These are phyloP conservation scores for Melanchra persicariae DNA, from an alignment of 2,888 invertebrate species.

Conservation along the genomic window DNA sequence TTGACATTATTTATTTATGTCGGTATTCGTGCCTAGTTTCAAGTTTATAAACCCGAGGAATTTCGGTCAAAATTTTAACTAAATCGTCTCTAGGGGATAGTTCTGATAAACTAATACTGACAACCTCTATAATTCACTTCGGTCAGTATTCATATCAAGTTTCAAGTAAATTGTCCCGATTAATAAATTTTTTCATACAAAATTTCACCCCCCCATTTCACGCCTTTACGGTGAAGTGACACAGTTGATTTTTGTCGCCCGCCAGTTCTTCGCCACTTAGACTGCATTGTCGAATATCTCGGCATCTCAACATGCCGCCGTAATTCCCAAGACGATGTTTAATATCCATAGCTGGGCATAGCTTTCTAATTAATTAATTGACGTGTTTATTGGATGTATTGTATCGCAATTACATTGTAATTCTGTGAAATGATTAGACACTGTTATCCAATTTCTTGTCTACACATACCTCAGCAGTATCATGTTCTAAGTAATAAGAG, in stretches of 20 bases:
- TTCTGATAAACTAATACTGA: no score
- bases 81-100: no score
- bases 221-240: no score
- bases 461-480: neutral
- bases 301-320: neutral
- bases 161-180: no score
- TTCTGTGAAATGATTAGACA: neutral
- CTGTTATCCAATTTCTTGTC: neutral
- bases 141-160: no score
- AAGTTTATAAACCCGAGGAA: no score
- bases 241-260: neutral
- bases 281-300: neutral
- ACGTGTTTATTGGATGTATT: neutral
- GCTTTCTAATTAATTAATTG: neutral
- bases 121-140: no score
- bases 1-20: no score
- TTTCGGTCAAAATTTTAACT: no score
- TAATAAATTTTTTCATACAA: no score
- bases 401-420: neutral
- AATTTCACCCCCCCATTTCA: no score
- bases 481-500: neutral
- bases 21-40: no score
- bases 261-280: neutral
- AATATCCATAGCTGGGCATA: neutral
- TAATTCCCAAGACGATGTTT: conserved; percentile 2